Evolutionary conservation across 2,797 vertebrate species (phyloP).

Genomic region (Kryptopterus vitreolus): DNA sequence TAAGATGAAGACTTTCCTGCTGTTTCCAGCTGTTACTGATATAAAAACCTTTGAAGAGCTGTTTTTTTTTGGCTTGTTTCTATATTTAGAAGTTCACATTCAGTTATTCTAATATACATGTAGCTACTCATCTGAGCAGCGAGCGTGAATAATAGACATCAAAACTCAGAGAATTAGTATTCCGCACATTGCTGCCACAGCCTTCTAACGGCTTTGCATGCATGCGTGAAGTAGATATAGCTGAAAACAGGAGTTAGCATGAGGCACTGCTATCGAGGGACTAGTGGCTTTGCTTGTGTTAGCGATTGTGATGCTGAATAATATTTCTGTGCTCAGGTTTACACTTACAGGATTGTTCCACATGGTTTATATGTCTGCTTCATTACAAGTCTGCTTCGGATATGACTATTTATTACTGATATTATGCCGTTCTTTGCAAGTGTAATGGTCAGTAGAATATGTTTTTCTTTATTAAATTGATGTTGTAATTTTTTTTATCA

Average conservation of each 20-base stretch:
- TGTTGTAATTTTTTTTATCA: conserved; percentile 15
- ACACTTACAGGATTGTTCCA: not conserved
- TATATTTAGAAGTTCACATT: not conserved
- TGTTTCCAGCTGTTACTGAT: not conserved
- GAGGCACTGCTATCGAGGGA: not conserved
- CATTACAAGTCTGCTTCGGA: conserved; percentile 1
- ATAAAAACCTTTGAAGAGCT: not conserved
- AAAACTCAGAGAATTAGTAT: conserved; percentile 21
- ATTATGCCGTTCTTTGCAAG: not conserved
- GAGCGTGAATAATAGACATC: not conserved
- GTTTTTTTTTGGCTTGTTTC: not conserved
- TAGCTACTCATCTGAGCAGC: not conserved
- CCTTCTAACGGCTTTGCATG: conserved; percentile 49
- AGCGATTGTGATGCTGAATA: not conserved
- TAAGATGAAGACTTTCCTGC: not conserved
- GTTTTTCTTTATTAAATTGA: conserved; percentile 1
- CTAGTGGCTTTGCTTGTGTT: not conserved
- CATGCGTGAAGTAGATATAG: conserved; percentile 37
- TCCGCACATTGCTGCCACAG: conserved; percentile 47
- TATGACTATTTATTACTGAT: not conserved
- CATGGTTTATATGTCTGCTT: not conserved
- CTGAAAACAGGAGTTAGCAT: conserved; percentile 25
- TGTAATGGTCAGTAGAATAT: not conserved
- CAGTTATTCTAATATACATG: not conserved
- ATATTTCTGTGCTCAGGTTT: not conserved